These are phyloP conservation scores for Cryptocheilus praepositus DNA, from an alignment of 2,888 invertebrate genomes.

Conservation along the genomic window DNA sequence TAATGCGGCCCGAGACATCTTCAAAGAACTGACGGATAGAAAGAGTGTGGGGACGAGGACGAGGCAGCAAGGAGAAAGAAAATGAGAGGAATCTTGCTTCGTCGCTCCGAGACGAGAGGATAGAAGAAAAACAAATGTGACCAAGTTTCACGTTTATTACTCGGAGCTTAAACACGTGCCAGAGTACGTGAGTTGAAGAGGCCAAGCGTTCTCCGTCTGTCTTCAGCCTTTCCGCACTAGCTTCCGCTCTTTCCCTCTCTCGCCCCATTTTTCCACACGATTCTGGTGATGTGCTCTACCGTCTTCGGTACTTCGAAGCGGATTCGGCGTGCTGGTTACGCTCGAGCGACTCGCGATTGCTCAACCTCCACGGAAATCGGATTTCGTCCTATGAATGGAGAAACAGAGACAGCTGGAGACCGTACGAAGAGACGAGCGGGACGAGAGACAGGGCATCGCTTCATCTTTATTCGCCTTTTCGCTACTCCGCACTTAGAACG, in stretches of 20 bases:
- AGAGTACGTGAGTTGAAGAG: not conserved
- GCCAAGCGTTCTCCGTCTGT: not conserved
- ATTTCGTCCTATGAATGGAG: constrained; percentile 49
- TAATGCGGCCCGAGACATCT: constrained; percentile 47
- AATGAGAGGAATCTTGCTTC: constrained; percentile 3
- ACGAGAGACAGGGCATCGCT: constrained; percentile 28
- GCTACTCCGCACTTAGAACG: not conserved
- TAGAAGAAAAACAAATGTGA: constrained; percentile 15
- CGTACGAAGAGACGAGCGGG: constrained; percentile 2
- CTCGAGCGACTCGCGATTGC: not conserved
- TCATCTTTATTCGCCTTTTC: constrained; percentile 37
- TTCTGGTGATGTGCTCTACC: not conserved
- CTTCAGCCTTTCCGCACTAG: not conserved
- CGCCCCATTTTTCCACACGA: constrained; percentile 3
- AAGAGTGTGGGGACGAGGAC: constrained; percentile 16
- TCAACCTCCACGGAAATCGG: constrained; percentile 57
- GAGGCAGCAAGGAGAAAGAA: constrained; percentile 14
- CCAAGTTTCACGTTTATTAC: constrained; percentile 11
- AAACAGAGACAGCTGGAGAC: constrained; percentile 24
- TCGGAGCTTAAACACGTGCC: constrained; percentile 8
- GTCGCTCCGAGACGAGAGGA: not conserved
- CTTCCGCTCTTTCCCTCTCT: not conserved
- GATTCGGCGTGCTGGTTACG: constrained; percentile 5
- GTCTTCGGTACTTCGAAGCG: constrained; percentile 1
- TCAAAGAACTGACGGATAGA: constrained; percentile 36